phyloP scores from a whole-genome alignment of 2,797 vertebrate species.

The Perodicticus potto region DNA sequence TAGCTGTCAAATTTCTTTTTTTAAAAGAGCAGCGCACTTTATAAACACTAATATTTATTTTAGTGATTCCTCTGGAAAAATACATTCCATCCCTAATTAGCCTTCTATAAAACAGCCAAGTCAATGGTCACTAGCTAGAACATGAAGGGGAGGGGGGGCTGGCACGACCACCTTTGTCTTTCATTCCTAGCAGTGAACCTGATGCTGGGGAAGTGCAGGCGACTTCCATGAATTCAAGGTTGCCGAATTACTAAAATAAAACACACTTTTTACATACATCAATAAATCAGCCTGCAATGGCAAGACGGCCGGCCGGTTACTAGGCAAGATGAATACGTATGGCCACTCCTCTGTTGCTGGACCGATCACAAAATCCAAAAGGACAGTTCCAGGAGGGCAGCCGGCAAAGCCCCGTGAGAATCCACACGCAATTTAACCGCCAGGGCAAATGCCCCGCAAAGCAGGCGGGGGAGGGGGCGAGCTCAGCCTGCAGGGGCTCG shows the following conservation, averaged over 20 bases:
- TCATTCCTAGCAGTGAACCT: neutral
- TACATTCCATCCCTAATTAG: slow-evolving; percentile 11
- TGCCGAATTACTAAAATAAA: slow-evolving; percentile 63
- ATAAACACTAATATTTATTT: slow-evolving; percentile 19
- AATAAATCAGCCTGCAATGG: slow-evolving; percentile 45
- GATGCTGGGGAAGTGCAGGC: neutral
- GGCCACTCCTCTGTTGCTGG: neutral
- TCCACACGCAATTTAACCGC: neutral
- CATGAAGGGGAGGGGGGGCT: neutral
- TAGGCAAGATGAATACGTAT: slow-evolving; percentile 51
- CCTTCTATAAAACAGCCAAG: slow-evolving; percentile 14
- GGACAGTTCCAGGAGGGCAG: slow-evolving; percentile 6
- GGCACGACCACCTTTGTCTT: slow-evolving; percentile 66
- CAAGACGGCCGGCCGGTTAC: neutral
- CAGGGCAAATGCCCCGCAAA: neutral
- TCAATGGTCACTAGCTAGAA: slow-evolving; percentile 5
- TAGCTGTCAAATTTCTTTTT: neutral
- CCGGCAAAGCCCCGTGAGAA: neutral
- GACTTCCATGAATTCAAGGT: neutral
- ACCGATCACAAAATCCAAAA: slow-evolving; percentile 51
- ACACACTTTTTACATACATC: slow-evolving; percentile 19
- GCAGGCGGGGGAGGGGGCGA: neutral
- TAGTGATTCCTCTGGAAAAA: neutral
- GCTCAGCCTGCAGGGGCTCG: neutral
- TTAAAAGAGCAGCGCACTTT: neutral